Evolutionary conservation across 2,797 vertebrate genomes (phyloP), one percentile per base, ranked within the genome.

Genomic region (Hybognathus amarus): DNA sequence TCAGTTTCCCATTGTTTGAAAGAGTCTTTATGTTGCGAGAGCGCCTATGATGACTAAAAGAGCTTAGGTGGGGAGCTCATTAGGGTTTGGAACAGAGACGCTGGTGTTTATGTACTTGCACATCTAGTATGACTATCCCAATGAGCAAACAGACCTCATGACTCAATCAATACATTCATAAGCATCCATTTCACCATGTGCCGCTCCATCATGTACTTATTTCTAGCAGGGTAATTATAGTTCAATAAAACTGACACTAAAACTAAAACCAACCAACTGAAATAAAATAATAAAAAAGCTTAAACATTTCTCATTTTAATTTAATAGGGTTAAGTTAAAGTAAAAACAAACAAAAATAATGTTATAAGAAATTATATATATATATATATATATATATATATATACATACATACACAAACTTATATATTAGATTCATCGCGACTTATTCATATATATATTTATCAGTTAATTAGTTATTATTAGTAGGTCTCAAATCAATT

Each of bases 141-240:
- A 24, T 63, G 50, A 50, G 40, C 45, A 68, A 79, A 69, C 40
- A 63, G 22, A 85, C 68, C 18, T 70, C n/a, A 40, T 67, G 15
- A 59, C 85, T 80, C 78, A 89, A 90, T 89, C 90, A 90, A 91
- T 90, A 92, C 85, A 90, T 88, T 83, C 81, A 85, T 86, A 86
- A 88, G 84, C 84, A 85, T 81, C 86, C 87, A 64, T 76, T 79
- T 83, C 86, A 85, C 82, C 87, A 90, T 89, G 89, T 85, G 85
- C 81, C 89, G 84, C 84, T 36, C 64, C 88, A 77, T 68, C 85
- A 88, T 90, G 85, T 89, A 90, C 90, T 89, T 87, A 89, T 91
- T 61, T 90, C 86, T 52, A 33, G 18, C 47, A 54, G 30, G 30
- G 47, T 15, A 33, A 15, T 33, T 66, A 67, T 22, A 22, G 33